Evolutionary conservation across 2,888 invertebrate species (phyloP).

Genomic region (Nemotelus nigrinus): DNA sequence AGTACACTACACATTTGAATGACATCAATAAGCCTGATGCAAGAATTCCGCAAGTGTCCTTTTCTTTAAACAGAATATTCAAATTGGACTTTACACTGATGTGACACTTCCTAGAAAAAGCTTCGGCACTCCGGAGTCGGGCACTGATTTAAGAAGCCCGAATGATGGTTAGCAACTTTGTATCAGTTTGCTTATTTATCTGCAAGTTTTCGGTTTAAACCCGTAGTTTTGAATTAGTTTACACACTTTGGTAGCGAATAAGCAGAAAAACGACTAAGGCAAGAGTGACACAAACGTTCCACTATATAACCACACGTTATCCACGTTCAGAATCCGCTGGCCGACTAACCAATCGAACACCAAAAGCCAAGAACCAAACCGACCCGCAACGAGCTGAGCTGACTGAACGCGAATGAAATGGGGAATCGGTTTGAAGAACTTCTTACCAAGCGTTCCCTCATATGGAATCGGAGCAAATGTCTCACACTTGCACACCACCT

Average conservation of each 20-base stretch:
- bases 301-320: constrained; percentile 20
- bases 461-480: not conserved
- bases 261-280: not conserved
- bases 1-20: not conserved
- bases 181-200: no score
- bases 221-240: no score
- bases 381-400: not conserved
- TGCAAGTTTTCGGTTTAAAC: no score
- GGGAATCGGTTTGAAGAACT: not conserved
- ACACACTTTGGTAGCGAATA: not conserved
- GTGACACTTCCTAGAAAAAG: constrained; percentile 30
- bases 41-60: constrained; percentile 21
- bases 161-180: no score
- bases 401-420: constrained; percentile 5
- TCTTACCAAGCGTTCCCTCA: not conserved
- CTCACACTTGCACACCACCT: not conserved
- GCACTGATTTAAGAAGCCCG: not conserved
- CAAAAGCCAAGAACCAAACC: constrained; percentile 20
- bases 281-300: constrained; percentile 7
- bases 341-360: constrained; percentile 26
- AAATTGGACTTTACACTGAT: constrained; percentile 6
- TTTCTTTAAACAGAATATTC: constrained; percentile 15
- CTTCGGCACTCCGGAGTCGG: constrained; percentile 15
- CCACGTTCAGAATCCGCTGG: constrained; percentile 42
- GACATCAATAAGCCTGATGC: not conserved